These are phyloP conservation scores for Acanthisitta chloris DNA, from an alignment of 2,113 vertebrate genomes.

Conservation along the genomic window DNA sequence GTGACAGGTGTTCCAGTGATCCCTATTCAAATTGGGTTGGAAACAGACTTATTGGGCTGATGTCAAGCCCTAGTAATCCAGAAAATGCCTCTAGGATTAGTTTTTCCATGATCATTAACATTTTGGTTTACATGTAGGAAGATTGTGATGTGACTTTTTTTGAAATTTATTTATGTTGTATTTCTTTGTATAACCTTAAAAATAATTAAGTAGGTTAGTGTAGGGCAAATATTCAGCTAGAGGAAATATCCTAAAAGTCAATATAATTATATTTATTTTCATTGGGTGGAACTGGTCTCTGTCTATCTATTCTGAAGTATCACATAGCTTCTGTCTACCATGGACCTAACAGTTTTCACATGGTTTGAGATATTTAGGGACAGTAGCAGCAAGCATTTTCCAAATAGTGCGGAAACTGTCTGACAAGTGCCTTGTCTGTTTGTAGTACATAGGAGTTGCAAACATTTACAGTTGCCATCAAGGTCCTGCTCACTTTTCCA, in stretches of 20 bases:
- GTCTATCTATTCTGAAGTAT: neutral
- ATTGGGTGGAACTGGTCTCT: fast-evolving
- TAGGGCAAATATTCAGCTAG: neutral
- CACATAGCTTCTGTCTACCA: neutral
- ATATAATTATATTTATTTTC: neutral
- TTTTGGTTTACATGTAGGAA: neutral
- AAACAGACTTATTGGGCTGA: neutral
- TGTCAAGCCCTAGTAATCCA: neutral
- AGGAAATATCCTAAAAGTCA: neutral
- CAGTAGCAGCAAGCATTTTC: neutral
- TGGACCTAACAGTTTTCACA: neutral
- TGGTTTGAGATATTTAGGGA: neutral
- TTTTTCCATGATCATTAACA: neutral
- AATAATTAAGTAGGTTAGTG: neutral
- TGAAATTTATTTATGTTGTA: neutral
- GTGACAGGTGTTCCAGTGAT: fast-evolving
- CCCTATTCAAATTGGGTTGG: neutral
- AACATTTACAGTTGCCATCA: neutral
- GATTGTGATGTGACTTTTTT: neutral
- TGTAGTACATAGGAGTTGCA: neutral
- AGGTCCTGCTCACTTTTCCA: neutral
- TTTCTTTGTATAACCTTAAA: neutral
- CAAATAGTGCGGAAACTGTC: neutral
- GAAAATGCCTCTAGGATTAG: neutral
- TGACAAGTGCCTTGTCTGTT: neutral